Base-by-base conservation (phyloP, 1,140 invertebrate species). In the Leptinotarsa texana region DNA sequence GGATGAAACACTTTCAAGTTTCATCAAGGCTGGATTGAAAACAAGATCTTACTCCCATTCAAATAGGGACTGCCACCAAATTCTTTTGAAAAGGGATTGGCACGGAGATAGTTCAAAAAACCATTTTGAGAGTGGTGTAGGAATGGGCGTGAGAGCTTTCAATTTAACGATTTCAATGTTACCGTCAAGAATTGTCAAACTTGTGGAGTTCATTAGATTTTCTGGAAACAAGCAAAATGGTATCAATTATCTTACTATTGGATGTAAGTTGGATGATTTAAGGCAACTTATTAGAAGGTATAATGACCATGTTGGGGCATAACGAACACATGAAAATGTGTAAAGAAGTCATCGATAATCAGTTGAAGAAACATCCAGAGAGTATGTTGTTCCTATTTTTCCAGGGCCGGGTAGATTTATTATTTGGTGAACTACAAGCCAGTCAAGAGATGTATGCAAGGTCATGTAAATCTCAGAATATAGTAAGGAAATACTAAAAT, bases 151-250 rank as follows among this genome's bases (percentile, higher is more conserved):
- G 70, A 97, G 96, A n/a, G 91, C 94, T 8, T 98, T 98, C 85
- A 98, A 98, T 87, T 86, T 98, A 87, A 95, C 98, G 93, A 95
- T 99, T 70, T 97, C 96, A 0, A 86, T 97, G 78, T 86, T 99
- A 67, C 97, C 97, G 1, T 89, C 89, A 18, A 91, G 92, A 82
- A 89, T 98, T 57, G 91, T 98, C 75, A 95, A 95, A 83, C 84
- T 99, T 42, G 85, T 99, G 24, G 95, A 98, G 85, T 97, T 98
- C 85, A 96, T 98, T 80, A 97, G 97, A 48, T 98, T 98, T 85
- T 94, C 94, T 47, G 95, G 96, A 18, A 94, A 95, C 84, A 94
- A 96, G 93, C 87, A 88, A 76, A 85, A 89, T 74, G 96, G 96
- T 8, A 84, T 97, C n/a, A 80, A 85, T 4, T 93, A 97, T 81